Percentiles rank a stretch among this genome's conserved stretches.
These are phyloP conservation scores for Mantis religiosa DNA, from an alignment of 2,888 invertebrate species.

Conservation along the genomic window DNA sequence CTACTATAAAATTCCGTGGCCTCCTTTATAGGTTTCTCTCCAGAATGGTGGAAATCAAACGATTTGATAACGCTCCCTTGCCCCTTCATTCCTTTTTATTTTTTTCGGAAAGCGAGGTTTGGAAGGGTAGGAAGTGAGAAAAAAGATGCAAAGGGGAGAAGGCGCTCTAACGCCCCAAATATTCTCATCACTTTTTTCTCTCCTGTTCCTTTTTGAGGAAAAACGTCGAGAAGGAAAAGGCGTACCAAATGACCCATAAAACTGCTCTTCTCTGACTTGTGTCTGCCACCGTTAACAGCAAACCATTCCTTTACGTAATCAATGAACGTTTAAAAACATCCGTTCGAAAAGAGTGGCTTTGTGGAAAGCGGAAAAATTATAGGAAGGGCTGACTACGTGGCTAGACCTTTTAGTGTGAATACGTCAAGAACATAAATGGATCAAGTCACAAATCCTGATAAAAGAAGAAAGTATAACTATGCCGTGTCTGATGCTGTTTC, in stretches of 20 bases:
- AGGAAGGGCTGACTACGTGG: not conserved
- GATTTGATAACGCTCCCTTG: not conserved
- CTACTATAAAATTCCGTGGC: not conserved
- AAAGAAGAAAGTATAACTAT: not conserved
- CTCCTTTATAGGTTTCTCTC: not conserved
- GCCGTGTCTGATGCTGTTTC: too few relatives aligned
- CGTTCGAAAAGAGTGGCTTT: not conserved
- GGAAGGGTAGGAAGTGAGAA: not conserved
- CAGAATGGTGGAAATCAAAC: not conserved
- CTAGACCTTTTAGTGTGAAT: not conserved
- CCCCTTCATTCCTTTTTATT: not conserved
- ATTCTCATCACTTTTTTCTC: not conserved
- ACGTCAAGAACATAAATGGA: not conserved
- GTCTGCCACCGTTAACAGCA: not conserved
- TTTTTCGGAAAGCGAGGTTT: constrained; percentile 9
- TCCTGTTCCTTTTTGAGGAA: not conserved
- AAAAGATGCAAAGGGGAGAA: constrained; percentile 6
- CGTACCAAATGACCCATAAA: constrained; percentile 23
- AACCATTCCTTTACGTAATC: constrained; percentile 13
- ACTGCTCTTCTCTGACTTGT: not conserved
- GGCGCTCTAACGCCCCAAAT: not conserved
- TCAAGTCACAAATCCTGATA: not conserved
- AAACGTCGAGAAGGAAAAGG: not conserved
- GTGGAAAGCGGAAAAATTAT: not conserved
- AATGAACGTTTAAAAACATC: constrained; percentile 22